Evolutionary conservation across 1,140 invertebrate genomes (phyloP).

Genomic region (Paracyclopina nana): DNA sequence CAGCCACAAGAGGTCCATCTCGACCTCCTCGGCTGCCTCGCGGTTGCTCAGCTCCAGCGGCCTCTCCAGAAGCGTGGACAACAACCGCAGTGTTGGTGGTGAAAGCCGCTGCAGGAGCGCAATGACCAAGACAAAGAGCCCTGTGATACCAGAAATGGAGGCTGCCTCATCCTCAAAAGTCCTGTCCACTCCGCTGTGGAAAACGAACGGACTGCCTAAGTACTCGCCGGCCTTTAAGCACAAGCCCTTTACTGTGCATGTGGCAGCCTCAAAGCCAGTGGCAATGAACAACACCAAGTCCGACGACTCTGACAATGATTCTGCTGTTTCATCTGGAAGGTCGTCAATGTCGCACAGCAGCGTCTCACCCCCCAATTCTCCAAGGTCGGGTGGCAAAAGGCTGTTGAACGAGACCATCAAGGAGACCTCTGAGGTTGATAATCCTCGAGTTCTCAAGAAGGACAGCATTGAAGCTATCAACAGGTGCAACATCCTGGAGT

Average conservation of each 20-base stretch:
- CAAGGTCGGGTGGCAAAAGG: too few species aligned
- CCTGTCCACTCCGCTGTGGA: constrained; percentile 26
- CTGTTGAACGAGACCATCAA: constrained; percentile 22
- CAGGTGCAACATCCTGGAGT: constrained; percentile 64
- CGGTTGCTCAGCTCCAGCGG: constrained; percentile 5
- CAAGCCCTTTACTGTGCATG: constrained; percentile 43
- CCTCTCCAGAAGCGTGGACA: neutral
- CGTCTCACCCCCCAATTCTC: constrained; percentile 39
- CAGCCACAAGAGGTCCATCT: constrained; percentile 12
- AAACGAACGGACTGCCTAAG: constrained; percentile 27
- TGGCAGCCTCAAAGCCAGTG: constrained; percentile 18
- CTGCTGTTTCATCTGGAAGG: constrained; percentile 47
- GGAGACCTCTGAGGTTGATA: too few species aligned
- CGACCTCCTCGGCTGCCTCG: constrained; percentile 17
- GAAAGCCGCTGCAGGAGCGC: too few species aligned
- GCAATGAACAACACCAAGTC: constrained; percentile 32
- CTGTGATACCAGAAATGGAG: constrained; percentile 7
- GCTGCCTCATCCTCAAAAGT: neutral
- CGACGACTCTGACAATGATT: constrained; percentile 67
- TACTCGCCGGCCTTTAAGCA: constrained; percentile 63
- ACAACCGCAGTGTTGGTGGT: neutral
- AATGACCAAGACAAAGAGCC: neutral
- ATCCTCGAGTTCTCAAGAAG: constrained; percentile 43
- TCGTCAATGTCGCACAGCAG: constrained; percentile 30
- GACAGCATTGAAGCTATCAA: constrained; percentile 58